These are phyloP conservation scores for Malthinus flaveolus DNA, from an alignment of 2,888 invertebrate species.

Conservation along the genomic window DNA sequence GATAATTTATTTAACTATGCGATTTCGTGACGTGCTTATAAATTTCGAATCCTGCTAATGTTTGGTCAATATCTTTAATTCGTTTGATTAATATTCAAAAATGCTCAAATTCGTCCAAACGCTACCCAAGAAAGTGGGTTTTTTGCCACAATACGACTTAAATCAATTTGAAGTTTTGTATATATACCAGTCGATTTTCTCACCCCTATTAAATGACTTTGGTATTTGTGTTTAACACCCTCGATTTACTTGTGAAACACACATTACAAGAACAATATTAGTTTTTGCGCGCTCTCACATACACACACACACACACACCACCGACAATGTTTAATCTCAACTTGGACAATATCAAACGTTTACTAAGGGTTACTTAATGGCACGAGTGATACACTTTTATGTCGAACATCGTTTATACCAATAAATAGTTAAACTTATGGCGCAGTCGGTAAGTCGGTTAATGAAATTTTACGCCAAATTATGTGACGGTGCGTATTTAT, in stretches of 20 bases:
- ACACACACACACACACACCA: neutral
- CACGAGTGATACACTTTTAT: neutral
- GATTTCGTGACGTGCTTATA: conserved; percentile 20
- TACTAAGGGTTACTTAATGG: conserved; percentile 17
- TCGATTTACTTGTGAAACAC: conserved; percentile 31
- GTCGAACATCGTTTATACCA: neutral
- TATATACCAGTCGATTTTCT: conserved; percentile 26
- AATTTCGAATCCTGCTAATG: conserved; percentile 16
- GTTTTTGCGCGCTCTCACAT: conserved; percentile 16
- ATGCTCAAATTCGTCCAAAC: too few relatives aligned
- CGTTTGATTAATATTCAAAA: neutral
- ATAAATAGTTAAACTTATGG: too few relatives aligned
- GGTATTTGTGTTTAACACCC: conserved; percentile 33
- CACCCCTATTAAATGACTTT: conserved; percentile 35
- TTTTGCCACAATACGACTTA: too few relatives aligned
- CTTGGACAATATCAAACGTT: conserved; percentile 10
- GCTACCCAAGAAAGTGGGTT: too few relatives aligned
- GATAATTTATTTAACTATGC: conserved; percentile 26
- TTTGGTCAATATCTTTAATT: conserved; percentile 24
- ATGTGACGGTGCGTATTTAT: too few relatives aligned
- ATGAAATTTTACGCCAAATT: too few relatives aligned
- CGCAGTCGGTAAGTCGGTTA: too few relatives aligned
- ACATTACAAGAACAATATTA: conserved; percentile 31
- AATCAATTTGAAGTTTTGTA: conserved; percentile 1
- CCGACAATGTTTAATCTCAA: conserved; percentile 30